Evolutionary conservation across 2,888 invertebrate genomes (phyloP), one percentile per base, ranked within the genome.

Genomic region (Athalia circularis): DNA sequence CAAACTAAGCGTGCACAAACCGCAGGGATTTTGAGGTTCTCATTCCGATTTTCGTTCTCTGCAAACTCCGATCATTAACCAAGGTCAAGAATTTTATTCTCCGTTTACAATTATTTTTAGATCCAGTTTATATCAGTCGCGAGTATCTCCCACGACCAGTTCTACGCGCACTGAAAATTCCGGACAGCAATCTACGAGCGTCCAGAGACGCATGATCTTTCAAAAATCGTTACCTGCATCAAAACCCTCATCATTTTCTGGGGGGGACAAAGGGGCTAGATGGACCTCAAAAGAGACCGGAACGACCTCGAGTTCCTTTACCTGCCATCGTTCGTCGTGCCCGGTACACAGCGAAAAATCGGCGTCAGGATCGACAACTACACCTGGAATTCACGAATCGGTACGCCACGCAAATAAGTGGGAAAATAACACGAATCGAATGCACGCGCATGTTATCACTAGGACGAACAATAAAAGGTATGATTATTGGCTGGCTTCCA

Each of bases 391-490:
- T 13, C 59, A 61, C 5, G 59, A 13, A 15, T 74, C 74, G 47
- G 43, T 48, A 48, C 59, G 50, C 13, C 45, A 74, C 29, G 50
- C 45, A 15, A 29, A 29, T 29, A 75, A 47, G n/a, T 62, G 75
- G 75, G 75, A 64, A 61, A 43, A 50, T 59, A 45, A 59, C 29
- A 8, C 72, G 59, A 47, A 72, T 3, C 72, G 15, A 9, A 50
- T 64, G 75, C 50, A 62, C 29, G 29, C 29, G 9, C 75, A 75
- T 6, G 52, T 62, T 29, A 75, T 75, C 29, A 50, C 75, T 50
- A 52, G 50, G 72, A 52, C 72, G 15, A 45, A 13, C 13, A 59
- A 68, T 13, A 61, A 75, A 29, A 75, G 62, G 75, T 75, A 50
- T 7, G 11, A 47, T 45, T n/a, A 54, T 54, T 54, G 11, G 54